Evolutionary conservation across 2,888 invertebrate species (phyloP), one percentile per base, ranked within the genome.

Genomic region (Parasteatoda lunata): DNA sequence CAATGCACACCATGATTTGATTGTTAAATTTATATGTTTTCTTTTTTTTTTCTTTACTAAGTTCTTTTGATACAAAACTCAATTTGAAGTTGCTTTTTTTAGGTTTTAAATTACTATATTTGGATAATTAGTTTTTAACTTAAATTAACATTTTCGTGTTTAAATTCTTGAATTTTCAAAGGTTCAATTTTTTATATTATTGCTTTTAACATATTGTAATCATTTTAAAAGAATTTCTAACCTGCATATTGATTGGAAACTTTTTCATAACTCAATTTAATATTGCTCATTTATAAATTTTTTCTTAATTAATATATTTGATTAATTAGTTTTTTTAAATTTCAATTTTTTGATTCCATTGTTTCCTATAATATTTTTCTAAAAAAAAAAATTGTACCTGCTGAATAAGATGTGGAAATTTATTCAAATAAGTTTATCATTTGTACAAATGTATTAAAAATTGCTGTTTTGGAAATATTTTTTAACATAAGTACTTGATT

Each of bases 1-100:
- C 77, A 51, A 68, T 71, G 51, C 47, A 54, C 52, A 79, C 70
- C 68, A n/a, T 59, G 59, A 59, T 59, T 59, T 59, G n/a, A 59
- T 9, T 13, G 7, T 8, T 59, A 11, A 54, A 30, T 30, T 30
- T 0, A 30, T 30, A 30, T 30, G 30, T 2, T 30, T 30, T 30
- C 2, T 30, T 30, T 30, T 30, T n/a, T n/a, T n/a, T n/a, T n/a
- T n/a, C n/a, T n/a, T n/a, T n/a, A n/a, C n/a, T n/a, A n/a, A n/a
- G n/a, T 13, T 59, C n/a, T 59, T 59, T 59, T 8, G n/a, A 59
- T 59, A 59, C 59, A 59, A 59, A 59, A 8, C 59, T 59, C 59
- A 59, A 59, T 13, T 59, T 59, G 59, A 59, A 13, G 59, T 59
- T 59, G 59, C 59, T 59, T 59, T 13, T 54, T n/a, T 59, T 13